Percentiles rank a stretch among this genome's conserved stretches.
These are phyloP conservation scores for Nesoenas mayeri DNA, from an alignment of 2,113 vertebrate genomes.

Conservation along the genomic window DNA sequence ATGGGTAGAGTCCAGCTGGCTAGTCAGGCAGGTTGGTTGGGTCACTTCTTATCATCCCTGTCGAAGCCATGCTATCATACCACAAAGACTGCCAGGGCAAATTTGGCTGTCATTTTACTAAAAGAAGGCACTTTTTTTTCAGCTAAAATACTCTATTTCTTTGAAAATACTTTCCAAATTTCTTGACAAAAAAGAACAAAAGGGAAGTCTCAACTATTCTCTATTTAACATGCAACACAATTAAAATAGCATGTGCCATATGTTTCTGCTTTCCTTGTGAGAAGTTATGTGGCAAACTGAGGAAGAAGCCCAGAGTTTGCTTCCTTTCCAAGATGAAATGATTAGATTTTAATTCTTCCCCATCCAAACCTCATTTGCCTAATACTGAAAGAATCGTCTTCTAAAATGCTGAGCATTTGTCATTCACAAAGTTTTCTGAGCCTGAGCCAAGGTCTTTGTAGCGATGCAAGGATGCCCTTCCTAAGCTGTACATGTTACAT, in stretches of 20 bases:
- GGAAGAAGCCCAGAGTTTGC: not conserved
- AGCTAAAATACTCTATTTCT: not conserved
- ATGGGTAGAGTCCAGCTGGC: not conserved
- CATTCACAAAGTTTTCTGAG: not conserved
- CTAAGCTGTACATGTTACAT: fast-evolving
- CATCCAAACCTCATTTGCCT: not conserved
- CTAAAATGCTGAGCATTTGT: not conserved
- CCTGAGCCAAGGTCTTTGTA: not conserved
- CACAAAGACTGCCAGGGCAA: not conserved
- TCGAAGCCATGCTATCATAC: not conserved
- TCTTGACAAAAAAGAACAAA: not conserved
- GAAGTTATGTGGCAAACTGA: not conserved
- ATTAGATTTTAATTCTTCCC: not conserved
- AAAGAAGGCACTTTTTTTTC: not conserved
- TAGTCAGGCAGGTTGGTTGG: not conserved
- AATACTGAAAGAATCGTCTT: not conserved
- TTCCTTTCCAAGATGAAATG: not conserved
- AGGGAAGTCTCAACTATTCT: not conserved
- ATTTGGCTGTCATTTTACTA: not conserved
- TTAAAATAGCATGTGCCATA: not conserved
- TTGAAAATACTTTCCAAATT: not conserved
- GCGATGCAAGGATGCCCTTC: not conserved
- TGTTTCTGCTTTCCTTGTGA: not conserved
- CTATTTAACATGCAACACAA: not conserved
- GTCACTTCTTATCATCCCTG: not conserved